These are phyloP conservation scores for Drosophila kuntzei DNA, from an alignment of 2,888 invertebrate genomes.

Conservation along the genomic window DNA sequence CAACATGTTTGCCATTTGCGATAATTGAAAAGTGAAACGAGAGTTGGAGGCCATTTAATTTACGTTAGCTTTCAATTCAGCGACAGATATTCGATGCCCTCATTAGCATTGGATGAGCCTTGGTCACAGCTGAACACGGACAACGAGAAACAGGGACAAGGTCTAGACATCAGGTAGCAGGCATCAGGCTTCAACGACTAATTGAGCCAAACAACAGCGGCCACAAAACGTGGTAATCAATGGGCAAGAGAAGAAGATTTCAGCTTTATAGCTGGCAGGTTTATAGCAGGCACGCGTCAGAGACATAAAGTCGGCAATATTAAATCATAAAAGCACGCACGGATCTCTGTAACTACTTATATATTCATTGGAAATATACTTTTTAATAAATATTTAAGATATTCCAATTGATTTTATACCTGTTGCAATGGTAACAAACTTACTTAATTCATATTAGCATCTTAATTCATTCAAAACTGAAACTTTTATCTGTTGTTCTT, in stretches of 20 bases:
- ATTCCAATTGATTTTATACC: neutral
- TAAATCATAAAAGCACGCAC: constrained; percentile 3
- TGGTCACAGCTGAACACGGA: constrained; percentile 31
- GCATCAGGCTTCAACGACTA: constrained; percentile 25
- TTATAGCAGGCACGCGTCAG: constrained; percentile 12
- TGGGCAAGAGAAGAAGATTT: constrained; percentile 1
- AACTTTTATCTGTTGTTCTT: neutral
- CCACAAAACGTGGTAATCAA: constrained; percentile 33
- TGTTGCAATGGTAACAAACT: no score
- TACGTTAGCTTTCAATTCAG: constrained; percentile 73
- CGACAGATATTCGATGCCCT: constrained; percentile 50
- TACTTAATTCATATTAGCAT: no score
- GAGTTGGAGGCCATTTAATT: constrained; percentile 55
- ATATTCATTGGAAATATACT: neutral
- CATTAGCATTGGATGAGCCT: constrained; percentile 66
- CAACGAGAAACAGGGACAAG: neutral
- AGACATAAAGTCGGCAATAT: constrained; percentile 16
- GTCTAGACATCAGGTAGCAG: constrained; percentile 4
- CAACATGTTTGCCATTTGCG: constrained; percentile 40
- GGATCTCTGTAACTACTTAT: constrained; percentile 2
- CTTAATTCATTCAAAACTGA: neutral
- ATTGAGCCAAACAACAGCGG: constrained; percentile 31
- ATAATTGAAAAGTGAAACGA: constrained; percentile 51
- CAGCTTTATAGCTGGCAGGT: constrained; percentile 13
- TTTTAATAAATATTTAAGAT: neutral